A percentile compares a stretch with the other conserved stretches of the same genome.
Evolutionary conservation across 2,888 invertebrate species (phyloP).

Genomic region (Apotomis capreana): DNA sequence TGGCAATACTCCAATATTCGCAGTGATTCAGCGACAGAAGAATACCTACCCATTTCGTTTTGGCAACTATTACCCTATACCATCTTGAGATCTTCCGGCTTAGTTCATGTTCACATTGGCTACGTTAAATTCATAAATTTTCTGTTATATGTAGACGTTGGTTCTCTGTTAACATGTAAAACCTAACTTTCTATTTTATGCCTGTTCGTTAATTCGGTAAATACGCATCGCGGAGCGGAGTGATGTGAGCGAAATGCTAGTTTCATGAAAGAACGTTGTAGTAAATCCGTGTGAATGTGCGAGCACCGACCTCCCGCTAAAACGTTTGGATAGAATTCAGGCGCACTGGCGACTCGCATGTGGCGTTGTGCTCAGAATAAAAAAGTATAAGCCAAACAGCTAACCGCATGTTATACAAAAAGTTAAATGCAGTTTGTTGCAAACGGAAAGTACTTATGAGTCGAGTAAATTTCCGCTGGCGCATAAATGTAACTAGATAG

Average conservation of each 20-base stretch:
- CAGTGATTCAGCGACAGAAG: constrained; percentile 70
- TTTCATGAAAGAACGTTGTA: constrained; percentile 27
- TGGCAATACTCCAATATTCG: constrained; percentile 74
- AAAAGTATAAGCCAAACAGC: constrained; percentile 15
- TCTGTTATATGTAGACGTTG: background rate
- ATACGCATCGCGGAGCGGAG: constrained; percentile 4
- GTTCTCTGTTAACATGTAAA: background rate
- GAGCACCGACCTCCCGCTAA: constrained; percentile 24
- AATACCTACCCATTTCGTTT: constrained; percentile 70
- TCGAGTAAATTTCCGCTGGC: constrained; percentile 2
- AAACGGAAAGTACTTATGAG: constrained; percentile 9
- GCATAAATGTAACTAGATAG: constrained; percentile 1
- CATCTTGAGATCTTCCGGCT: constrained; percentile 33
- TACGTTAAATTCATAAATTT: constrained; percentile 13
- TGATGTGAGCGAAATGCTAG: constrained; percentile 20
- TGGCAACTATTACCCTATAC: constrained; percentile 60
- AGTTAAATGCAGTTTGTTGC: constrained; percentile 5
- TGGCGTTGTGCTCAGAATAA: constrained; percentile 13
- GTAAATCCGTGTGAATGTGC: constrained; percentile 20
- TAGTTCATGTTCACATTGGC: constrained; percentile 6
- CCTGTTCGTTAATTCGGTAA: constrained; percentile 8
- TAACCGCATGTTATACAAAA: constrained; percentile 8
- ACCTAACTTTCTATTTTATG: constrained; percentile 13
- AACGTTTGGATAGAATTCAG: constrained; percentile 18
- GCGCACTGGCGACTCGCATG: constrained; percentile 8